A percentile compares a stretch with the other conserved stretches of the same genome.
Conservation (phyloP, 1,140 invertebrate genomes). For the Cyrtorhinus lividipennis region DNA sequence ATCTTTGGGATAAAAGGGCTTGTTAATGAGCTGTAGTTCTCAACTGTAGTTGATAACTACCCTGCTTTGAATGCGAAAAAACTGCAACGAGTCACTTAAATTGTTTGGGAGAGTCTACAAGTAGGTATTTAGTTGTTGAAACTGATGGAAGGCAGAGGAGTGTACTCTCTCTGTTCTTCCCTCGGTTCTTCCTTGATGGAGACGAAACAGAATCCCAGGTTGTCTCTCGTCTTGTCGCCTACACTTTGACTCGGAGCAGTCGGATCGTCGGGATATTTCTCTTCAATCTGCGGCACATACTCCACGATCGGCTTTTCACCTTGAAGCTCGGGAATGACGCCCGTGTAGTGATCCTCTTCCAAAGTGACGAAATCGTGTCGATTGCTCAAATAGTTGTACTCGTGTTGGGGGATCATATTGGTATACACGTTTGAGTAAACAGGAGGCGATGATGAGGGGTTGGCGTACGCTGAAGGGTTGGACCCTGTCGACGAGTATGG, state of each 20-base stretch:
- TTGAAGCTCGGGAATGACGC: conserved; percentile 38
- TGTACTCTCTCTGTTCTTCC: conserved; percentile 31
- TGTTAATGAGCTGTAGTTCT: no score
- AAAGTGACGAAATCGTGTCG: conserved; percentile 28
- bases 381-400: conserved; percentile 44
- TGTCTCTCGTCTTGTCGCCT: conserved; percentile 5
- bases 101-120: no score
- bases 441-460: conserved; percentile 27
- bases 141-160: conserved; percentile 31
- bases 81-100: no score
- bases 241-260: not conserved
- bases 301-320: conserved; percentile 39
- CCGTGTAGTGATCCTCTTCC: conserved; percentile 45
- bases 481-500: conserved; percentile 40
- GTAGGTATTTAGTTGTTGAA: conserved; percentile 20
- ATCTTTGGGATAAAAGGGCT: no score
- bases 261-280: conserved; percentile 6
- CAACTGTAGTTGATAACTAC: no score
- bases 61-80: no score
- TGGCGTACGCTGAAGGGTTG: conserved; percentile 25
- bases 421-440: conserved; percentile 23
- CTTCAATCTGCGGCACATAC: conserved; percentile 23
- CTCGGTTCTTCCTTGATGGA: conserved; percentile 16
- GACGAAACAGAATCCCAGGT: conserved; percentile 16
- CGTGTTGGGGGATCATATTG: conserved; percentile 33